Evolutionary conservation across 2,113 vertebrate genomes (phyloP).

Genomic region (Pomatostomus ruficeps): DNA sequence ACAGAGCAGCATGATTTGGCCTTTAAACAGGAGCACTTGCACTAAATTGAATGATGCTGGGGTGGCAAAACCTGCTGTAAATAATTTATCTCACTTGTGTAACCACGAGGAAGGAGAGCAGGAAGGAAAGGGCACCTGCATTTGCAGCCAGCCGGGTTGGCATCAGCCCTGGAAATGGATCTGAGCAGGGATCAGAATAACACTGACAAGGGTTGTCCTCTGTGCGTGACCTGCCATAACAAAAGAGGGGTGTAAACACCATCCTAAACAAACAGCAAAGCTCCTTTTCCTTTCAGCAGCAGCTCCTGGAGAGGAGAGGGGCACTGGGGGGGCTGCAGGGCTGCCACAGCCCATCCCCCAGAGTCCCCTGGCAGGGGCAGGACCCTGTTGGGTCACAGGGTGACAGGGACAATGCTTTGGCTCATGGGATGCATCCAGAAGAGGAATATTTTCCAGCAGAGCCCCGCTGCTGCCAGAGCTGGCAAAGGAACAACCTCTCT

Average conservation of each 20-base stretch:
- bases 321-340: rapidly evolving
- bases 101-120: background rate
- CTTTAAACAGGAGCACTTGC: background rate
- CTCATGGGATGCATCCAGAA: background rate
- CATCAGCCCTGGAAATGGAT: background rate
- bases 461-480: rapidly evolving
- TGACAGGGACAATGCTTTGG: background rate
- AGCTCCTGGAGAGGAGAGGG: background rate
- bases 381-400: rapidly evolving
- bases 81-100: background rate
- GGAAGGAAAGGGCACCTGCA: background rate
- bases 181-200: background rate
- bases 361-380: background rate
- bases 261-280: background rate
- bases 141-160: background rate
- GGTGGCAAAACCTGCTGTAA: background rate
- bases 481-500: background rate
- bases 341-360: background rate
- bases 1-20: background rate
- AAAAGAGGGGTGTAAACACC: background rate
- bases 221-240: background rate
- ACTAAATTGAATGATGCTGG: background rate
- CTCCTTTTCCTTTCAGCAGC: background rate
- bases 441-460: background rate
- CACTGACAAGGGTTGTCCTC: background rate